phyloP scores from a whole-genome alignment of 2,888 invertebrate genomes.

The Cantharis flavilabris region DNA sequence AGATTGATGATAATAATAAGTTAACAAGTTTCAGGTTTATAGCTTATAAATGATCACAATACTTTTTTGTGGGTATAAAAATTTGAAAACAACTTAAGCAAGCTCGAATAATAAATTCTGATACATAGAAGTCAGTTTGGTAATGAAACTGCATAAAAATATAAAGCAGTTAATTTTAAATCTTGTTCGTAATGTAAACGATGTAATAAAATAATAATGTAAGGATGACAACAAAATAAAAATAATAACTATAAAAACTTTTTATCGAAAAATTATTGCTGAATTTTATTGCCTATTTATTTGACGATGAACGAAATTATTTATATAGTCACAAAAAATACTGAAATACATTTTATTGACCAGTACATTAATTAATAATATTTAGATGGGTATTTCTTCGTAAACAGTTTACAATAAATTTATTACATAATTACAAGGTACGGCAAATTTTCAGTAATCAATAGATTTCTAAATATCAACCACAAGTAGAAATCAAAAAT shows the following conservation, averaged over 20 bases:
- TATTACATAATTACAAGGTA: constrained; percentile 35
- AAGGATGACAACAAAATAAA: not conserved
- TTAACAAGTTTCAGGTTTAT: not conserved
- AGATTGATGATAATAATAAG: too few species aligned
- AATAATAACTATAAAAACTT: not conserved
- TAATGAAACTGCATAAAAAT: not conserved
- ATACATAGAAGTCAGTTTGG: not conserved
- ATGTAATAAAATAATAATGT: not conserved
- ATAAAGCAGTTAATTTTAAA: not conserved
- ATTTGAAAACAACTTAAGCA: not conserved
- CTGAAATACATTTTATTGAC: constrained; percentile 35
- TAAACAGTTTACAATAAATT: constrained; percentile 31
- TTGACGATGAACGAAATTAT: not conserved
- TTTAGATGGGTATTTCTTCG: constrained; percentile 37
- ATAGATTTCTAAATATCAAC: constrained; percentile 13
- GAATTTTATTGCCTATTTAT: not conserved
- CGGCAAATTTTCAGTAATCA: constrained; percentile 32
- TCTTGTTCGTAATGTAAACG: not conserved
- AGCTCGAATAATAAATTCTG: not conserved
- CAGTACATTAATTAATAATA: constrained; percentile 44
- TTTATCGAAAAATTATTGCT: not conserved
- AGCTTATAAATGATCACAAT: not conserved
- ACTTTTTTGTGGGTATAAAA: not conserved
- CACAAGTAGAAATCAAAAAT: constrained; percentile 26
- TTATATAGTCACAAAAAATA: constrained; percentile 10